A percentile compares a stretch with the other conserved stretches of the same genome.
phyloP scores from a whole-genome alignment of 1,140 invertebrate species.

The Cydia amplana region DNA sequence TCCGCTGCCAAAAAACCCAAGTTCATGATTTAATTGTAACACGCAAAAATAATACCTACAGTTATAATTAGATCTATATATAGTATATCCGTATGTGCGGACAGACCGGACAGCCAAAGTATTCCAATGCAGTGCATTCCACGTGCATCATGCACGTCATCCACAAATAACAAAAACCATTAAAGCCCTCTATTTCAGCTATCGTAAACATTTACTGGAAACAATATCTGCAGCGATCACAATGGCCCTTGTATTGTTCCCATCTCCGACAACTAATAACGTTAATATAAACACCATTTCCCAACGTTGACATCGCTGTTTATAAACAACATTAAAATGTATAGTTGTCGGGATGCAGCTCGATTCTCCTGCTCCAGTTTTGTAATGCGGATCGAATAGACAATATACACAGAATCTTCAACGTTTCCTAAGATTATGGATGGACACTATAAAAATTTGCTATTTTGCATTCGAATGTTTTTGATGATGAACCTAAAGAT shows the following conservation, averaged over 20 bases:
- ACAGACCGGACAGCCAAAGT: neutral
- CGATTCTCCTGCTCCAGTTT: neutral
- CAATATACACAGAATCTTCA: neutral
- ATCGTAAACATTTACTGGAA: neutral
- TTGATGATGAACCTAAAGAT: neutral
- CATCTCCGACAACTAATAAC: neutral
- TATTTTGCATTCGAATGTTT: neutral
- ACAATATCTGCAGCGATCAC: slow-evolving; percentile 10
- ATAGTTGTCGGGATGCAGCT: neutral
- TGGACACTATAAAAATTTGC: neutral
- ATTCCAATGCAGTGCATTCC: neutral
- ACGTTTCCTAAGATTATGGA: neutral
- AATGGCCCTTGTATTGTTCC: slow-evolving; percentile 17
- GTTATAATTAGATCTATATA: neutral
- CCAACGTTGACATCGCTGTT: slow-evolving; percentile 16
- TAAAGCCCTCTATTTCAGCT: neutral
- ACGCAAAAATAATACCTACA: too few species aligned
- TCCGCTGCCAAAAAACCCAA: too few species aligned
- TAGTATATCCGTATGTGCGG: neutral
- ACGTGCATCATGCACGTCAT: neutral
- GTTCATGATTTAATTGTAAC: too few species aligned
- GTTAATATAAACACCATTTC: slow-evolving; percentile 26
- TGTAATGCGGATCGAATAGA: neutral
- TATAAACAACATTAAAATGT: slow-evolving; percentile 15
- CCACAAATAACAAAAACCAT: neutral